Conservation (phyloP, 2,797 vertebrate genomes). For the Pangasius mekongensis region DNA sequence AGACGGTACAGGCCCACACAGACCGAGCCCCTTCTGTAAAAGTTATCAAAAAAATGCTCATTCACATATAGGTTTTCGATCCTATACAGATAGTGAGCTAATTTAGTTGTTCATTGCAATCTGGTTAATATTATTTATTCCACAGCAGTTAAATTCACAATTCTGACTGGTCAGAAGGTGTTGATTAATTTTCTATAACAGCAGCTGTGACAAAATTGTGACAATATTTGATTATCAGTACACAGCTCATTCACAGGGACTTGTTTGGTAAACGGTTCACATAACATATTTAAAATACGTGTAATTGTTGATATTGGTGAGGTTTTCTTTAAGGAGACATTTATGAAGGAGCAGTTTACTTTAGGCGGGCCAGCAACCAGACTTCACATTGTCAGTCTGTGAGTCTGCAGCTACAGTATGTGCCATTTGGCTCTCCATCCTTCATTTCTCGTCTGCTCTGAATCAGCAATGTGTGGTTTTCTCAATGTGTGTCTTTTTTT, state of each 20-base stretch:
- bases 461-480: neutral
- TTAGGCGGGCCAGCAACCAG: neutral
- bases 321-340: neutral
- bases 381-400: neutral
- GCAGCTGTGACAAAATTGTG: neutral
- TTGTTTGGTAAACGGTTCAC: neutral
- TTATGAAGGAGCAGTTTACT: neutral
- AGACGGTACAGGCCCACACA: neutral
- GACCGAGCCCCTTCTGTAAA: neutral
- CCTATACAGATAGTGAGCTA: neutral
- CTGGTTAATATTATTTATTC: neutral
- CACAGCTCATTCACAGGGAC: neutral
- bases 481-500: neutral
- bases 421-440: neutral
- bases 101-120: neutral
- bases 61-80: neutral
- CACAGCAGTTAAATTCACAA: neutral
- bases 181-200: too few relatives aligned
- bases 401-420: neutral
- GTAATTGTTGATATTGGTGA: neutral
- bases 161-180: neutral
- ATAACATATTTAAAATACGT: neutral
- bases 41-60: neutral
- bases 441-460: neutral
- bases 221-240: neutral